These are phyloP conservation scores for Pterostichus niger DNA, from an alignment of 2,888 invertebrate species.

Conservation along the genomic window DNA sequence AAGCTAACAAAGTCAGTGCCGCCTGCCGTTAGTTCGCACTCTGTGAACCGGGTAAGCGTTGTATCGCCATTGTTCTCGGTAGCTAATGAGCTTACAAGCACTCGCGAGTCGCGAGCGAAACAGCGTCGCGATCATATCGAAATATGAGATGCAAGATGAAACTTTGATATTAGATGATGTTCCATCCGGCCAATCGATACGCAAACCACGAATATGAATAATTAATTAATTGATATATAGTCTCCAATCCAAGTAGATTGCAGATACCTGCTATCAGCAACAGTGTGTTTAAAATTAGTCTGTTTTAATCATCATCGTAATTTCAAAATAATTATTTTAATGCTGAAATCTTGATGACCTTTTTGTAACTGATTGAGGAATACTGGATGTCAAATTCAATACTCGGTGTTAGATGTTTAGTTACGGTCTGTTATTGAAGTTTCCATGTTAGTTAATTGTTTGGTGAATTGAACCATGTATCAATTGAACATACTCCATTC, in stretches of 20 bases:
- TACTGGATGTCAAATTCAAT: too few species aligned
- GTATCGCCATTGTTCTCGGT: conserved; percentile 30
- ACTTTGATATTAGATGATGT: conserved; percentile 44
- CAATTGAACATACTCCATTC: too few species aligned
- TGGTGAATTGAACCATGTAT: too few species aligned
- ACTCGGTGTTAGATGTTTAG: too few species aligned
- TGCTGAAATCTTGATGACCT: too few species aligned
- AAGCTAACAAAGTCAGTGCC: background rate
- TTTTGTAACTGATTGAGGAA: too few species aligned
- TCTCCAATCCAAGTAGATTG: background rate
- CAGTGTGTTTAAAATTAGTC: too few species aligned
- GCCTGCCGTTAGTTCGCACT: background rate
- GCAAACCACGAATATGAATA: conserved; percentile 46
- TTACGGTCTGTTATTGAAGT: too few species aligned
- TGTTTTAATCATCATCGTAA: too few species aligned
- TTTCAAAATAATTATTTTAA: too few species aligned
- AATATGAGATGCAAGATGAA: conserved; percentile 10
- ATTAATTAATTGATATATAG: conserved; percentile 48
- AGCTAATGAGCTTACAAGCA: conserved; percentile 41
- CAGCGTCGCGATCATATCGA: background rate
- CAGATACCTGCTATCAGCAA: conserved; percentile 11
- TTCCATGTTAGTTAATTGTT: too few species aligned
- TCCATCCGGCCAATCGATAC: conserved; percentile 42
- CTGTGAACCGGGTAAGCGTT: conserved; percentile 7
- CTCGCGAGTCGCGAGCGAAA: too few species aligned